These are phyloP conservation scores for Tridacna crocea DNA, from an alignment of 2,888 invertebrate species.

Conservation along the genomic window DNA sequence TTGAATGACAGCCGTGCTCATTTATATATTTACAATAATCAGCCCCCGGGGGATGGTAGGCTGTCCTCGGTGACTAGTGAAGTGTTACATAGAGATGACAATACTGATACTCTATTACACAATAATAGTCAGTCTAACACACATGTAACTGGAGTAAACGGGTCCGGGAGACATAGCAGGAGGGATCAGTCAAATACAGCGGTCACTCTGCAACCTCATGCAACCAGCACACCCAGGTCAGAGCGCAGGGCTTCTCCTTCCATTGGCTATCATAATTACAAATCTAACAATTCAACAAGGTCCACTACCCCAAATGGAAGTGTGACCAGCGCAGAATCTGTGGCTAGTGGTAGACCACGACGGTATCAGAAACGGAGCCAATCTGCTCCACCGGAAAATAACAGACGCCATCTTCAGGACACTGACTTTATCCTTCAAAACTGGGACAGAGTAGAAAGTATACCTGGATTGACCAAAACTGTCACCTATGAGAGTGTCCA, in stretches of 20 bases:
- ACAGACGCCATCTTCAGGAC: conserved; percentile 51
- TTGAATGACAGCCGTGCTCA: conserved; percentile 49
- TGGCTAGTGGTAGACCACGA: conserved; percentile 44
- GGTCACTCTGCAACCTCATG: conserved; percentile 37
- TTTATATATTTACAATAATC: conserved; percentile 43
- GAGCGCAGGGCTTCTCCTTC: conserved; percentile 41
- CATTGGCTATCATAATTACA: conserved; percentile 12
- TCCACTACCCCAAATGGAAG: conserved; percentile 47
- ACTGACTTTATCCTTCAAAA: conserved; percentile 54
- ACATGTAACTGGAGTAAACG: conserved; percentile 15
- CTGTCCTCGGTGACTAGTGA: conserved; percentile 36
- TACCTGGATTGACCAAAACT: conserved; percentile 51
- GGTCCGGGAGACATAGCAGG: conserved; percentile 28
- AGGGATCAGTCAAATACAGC: conserved; percentile 33
- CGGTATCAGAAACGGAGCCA: conserved; percentile 67
- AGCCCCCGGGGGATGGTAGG: conserved; percentile 24
- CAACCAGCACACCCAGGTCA: conserved; percentile 50
- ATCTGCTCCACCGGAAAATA: conserved; percentile 68
- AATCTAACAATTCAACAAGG: conserved; percentile 46
- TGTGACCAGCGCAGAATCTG: conserved; percentile 61
- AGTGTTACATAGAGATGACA: conserved; percentile 33
- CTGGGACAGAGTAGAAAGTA: conserved; percentile 51
- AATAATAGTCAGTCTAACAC: conserved; percentile 6
- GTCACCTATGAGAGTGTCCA: conserved; percentile 32
- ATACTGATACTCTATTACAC: conserved; percentile 38